phyloP scores from a whole-genome alignment of 2,113 vertebrate species.

The Chamaea fasciata region DNA sequence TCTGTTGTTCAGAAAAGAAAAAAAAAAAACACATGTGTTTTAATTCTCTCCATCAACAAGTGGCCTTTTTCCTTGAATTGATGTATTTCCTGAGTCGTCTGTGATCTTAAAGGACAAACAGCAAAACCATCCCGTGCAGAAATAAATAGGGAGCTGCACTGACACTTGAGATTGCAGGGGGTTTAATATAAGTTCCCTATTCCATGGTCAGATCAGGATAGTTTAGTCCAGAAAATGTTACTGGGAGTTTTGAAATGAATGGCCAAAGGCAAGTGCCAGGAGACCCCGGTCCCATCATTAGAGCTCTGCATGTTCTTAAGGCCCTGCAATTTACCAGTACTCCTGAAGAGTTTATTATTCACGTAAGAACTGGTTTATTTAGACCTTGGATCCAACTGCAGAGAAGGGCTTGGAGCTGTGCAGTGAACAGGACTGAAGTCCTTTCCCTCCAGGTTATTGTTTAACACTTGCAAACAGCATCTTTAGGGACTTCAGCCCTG shows the following conservation, averaged over 20 bases:
- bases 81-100: neutral
- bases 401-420: neutral
- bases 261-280: neutral
- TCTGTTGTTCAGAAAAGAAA: fast-evolving
- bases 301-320: neutral
- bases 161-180: neutral
- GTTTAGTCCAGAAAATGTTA: neutral
- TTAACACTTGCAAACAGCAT: neutral
- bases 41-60: neutral
- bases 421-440: neutral
- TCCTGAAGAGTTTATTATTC: neutral
- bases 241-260: neutral
- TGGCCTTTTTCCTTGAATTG: neutral
- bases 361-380: neutral
- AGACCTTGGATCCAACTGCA: neutral
- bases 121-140: neutral
- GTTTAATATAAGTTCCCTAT: neutral
- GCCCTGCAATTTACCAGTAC: neutral
- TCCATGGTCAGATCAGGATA: neutral
- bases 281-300: neutral
- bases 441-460: neutral
- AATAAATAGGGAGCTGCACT: neutral
- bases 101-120: neutral
- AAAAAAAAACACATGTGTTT: neutral
- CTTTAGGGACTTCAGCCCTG: neutral